Base-by-base conservation (phyloP, 1,140 invertebrate genomes). In the Apis laboriosa region DNA sequence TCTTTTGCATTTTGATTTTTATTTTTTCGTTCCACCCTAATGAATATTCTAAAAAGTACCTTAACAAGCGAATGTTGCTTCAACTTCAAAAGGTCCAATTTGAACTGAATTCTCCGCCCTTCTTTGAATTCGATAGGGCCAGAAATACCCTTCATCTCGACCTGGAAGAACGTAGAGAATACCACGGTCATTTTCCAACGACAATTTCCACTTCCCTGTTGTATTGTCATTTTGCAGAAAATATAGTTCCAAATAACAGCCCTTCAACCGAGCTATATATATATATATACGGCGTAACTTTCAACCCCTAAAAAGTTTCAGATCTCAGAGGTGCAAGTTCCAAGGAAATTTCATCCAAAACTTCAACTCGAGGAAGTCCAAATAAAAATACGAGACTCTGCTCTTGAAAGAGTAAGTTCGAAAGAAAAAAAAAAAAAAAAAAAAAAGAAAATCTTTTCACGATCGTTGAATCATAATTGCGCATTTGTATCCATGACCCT, bases 91-190 rank as follows among this genome's bases (percentile, higher is more conserved):
- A 98, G 93, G 90, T 97, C 97, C 71, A 98, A 94, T 89, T 97
- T 97, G 89, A 97, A 97, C 86, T 96, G 95, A 72, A 96, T 96
- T 82, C 97, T 94, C 75, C 95, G 95, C 0, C 97, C 97, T 93
- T 97, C 96, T 90, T 97, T 97, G 92, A 98, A 97, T 87, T 96
- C 96, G 80, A 98, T 96, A 21, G 96, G 96, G 0, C 97, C 97
- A 55, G 96, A 97, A 79, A 97, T 92, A 2, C 97, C 97, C 92
- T 96, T 95, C 89, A 96, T 95, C 89, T 97, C 95, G 72, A 97
- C 97, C 97, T 97, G 93, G 43, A 92, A 92, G 61, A 28, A 3
- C 61, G 34, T 43, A 43, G 34, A 63, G 7, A 13, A 28, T 63
- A 24, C 9, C 13, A 24, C 12, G n/a, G 12, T n/a, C n/a, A 60